Evolutionary conservation across 2,888 invertebrate species (phyloP).

Genomic region (Dioctria linearis): DNA sequence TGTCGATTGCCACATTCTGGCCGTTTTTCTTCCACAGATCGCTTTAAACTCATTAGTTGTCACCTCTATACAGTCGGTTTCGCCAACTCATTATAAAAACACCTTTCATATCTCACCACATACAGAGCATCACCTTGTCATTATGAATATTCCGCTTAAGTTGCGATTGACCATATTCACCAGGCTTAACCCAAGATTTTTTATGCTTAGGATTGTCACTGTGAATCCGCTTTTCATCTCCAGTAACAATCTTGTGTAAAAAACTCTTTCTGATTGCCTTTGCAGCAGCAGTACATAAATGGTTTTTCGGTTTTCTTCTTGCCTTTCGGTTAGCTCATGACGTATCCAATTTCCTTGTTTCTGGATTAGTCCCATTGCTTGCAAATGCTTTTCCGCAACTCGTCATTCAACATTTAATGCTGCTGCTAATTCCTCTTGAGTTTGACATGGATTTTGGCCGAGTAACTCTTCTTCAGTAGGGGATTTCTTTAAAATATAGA

Average conservation of each 20-base stretch:
- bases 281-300: neutral
- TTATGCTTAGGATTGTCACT: no score
- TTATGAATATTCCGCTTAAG: slow-evolving; percentile 51
- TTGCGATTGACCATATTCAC: neutral
- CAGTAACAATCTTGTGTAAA: no score
- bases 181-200: neutral
- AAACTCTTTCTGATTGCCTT: neutral
- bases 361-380: slow-evolving; percentile 1
- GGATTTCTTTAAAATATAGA: no score
- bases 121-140: slow-evolving; percentile 58
- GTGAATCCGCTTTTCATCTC: no score
- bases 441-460: neutral
- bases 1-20: neutral
- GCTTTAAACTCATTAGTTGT: slow-evolving; percentile 5
- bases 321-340: slow-evolving; percentile 58
- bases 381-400: neutral
- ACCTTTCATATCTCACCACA: slow-evolving; percentile 41
- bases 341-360: neutral
- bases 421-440: neutral
- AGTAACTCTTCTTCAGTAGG: neutral
- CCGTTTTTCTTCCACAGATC: slow-evolving; percentile 4
- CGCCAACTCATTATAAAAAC: neutral
- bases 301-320: neutral
- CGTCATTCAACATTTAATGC: neutral
- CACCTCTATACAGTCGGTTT: neutral